These are phyloP conservation scores for Drosophila erecta DNA, from an alignment of 1,140 invertebrate genomes.

Conservation along the genomic window DNA sequence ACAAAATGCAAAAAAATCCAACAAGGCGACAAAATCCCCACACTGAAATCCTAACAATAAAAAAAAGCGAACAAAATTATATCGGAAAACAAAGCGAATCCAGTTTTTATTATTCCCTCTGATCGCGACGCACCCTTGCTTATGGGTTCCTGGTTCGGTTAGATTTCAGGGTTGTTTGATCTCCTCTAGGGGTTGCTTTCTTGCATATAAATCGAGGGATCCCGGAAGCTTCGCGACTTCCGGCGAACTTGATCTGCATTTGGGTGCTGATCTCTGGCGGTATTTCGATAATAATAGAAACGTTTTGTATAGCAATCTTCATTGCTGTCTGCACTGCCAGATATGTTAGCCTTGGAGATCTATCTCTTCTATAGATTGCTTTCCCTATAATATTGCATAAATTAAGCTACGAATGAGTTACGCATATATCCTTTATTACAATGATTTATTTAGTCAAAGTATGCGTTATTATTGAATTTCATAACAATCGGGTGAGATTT, in stretches of 20 bases:
- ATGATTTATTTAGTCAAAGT: not conserved
- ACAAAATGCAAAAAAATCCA: conserved; percentile 30
- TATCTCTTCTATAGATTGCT: not conserved
- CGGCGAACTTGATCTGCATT: conserved; percentile 33
- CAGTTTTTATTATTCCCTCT: conserved; percentile 16
- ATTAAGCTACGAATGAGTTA: too few species aligned
- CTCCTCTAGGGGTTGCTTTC: conserved; percentile 3
- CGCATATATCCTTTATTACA: not conserved
- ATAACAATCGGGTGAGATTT: not conserved
- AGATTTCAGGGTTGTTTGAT: conserved; percentile 10
- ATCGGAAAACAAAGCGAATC: conserved; percentile 43
- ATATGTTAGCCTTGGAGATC: not conserved
- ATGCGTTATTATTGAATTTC: not conserved
- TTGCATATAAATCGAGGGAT: not conserved
- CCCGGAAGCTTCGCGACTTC: conserved; percentile 32
- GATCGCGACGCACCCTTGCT: conserved; percentile 8
- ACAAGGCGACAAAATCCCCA: conserved; percentile 43
- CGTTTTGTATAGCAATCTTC: not conserved
- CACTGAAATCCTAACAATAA: conserved; percentile 50
- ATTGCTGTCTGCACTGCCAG: not conserved
- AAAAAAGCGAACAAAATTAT: conserved; percentile 47
- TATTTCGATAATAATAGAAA: not conserved
- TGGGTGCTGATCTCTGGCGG: conserved; percentile 20
- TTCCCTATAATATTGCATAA: too few species aligned
- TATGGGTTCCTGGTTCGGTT: not conserved